phyloP scores from a whole-genome alignment of 2,888 invertebrate genomes.

The Agonopterix alstromeriana region DNA sequence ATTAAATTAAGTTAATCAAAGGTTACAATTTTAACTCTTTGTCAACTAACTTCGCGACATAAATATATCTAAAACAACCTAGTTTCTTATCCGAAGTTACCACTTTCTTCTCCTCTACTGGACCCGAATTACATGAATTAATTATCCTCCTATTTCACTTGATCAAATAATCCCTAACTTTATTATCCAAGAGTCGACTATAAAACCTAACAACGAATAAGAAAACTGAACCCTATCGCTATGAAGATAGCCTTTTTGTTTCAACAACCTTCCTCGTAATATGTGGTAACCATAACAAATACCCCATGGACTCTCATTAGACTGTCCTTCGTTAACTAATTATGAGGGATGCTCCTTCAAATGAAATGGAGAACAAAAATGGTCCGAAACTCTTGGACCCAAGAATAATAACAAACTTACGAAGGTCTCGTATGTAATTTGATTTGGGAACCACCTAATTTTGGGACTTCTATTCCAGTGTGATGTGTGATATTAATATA shows the following conservation, averaged over 20 bases:
- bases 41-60: no score
- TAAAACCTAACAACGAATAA: no score
- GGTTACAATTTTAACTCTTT: no score
- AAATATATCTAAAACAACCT: no score
- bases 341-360: slow-evolving; percentile 28
- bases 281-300: slow-evolving; percentile 4
- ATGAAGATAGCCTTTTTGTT: no score
- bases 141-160: not conserved
- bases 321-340: slow-evolving; percentile 28
- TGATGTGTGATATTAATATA: not conserved
- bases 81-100: no score
- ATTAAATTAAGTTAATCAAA: no score
- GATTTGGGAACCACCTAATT: not conserved
- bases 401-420: slow-evolving; percentile 1
- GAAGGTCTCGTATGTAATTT: not conserved
- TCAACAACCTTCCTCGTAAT: not conserved
- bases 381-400: slow-evolving; percentile 11
- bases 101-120: not conserved
- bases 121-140: not conserved
- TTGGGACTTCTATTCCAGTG: not conserved
- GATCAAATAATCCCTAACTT: not conserved
- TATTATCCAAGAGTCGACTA: not conserved
- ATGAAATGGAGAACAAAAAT: slow-evolving; percentile 29
- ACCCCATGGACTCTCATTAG: slow-evolving; percentile 21
- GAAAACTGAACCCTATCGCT: no score